Evolutionary conservation across 1,140 invertebrate genomes (phyloP).

Genomic region (Neoseiulus cucumeris): DNA sequence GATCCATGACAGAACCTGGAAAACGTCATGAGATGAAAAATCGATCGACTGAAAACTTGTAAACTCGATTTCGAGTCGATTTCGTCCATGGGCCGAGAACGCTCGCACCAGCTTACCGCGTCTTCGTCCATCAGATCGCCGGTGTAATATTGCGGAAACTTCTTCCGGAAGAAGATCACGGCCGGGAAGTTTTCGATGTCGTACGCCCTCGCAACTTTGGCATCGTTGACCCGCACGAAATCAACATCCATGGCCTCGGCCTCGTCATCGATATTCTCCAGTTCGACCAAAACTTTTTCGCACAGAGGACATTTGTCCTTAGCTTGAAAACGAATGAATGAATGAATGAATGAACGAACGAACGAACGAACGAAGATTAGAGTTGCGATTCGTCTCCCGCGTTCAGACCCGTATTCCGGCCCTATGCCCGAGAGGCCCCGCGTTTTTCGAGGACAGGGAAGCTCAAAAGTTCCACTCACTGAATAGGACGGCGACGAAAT

Average conservation of each 20-base stretch:
- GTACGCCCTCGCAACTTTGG: conserved; percentile 67
- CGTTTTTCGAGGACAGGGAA: too few species aligned
- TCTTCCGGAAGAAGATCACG: conserved; percentile 68
- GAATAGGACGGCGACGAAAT: conserved; percentile 75
- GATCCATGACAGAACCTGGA: conserved; percentile 60
- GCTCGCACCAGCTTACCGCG: conserved; percentile 23
- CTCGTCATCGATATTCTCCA: conserved; percentile 86
- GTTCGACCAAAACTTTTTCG: conserved; percentile 62
- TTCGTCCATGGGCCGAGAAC: too few species aligned
- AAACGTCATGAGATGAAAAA: background rate
- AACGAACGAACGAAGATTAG: background rate
- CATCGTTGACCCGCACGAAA: conserved; percentile 79
- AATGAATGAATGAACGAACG: too few species aligned
- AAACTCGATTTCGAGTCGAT: too few species aligned
- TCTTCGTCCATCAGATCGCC: conserved; percentile 81
- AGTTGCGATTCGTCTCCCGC: background rate
- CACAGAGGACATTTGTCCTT: conserved; percentile 72
- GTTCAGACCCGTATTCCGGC: too few species aligned
- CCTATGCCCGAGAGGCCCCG: too few species aligned
- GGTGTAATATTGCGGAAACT: conserved; percentile 63
- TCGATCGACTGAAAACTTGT: too few species aligned
- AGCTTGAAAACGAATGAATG: conserved; percentile 39
- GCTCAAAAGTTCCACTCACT: conserved; percentile 41
- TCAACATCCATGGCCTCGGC: conserved; percentile 77
- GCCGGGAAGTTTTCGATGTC: conserved; percentile 54